A percentile compares a stretch with the other conserved stretches of the same genome.
These are phyloP conservation scores for Passerina amoena DNA, from an alignment of 2,113 vertebrate species.

Conservation along the genomic window DNA sequence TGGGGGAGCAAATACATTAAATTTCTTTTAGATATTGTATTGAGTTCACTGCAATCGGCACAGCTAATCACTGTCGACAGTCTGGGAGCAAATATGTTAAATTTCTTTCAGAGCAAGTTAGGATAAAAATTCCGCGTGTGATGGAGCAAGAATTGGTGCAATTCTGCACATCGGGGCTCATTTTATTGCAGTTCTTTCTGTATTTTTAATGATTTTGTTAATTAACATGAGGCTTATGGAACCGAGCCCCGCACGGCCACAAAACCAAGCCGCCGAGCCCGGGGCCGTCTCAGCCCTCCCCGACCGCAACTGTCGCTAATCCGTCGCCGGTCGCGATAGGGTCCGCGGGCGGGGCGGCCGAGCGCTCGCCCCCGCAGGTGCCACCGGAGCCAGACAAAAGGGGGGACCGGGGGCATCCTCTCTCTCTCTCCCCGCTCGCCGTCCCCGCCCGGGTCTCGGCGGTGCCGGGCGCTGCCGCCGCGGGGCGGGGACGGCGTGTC, in stretches of 20 bases:
- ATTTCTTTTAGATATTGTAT: neutral
- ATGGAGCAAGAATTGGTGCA: neutral
- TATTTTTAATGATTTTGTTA: neutral
- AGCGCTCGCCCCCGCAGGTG: constrained; percentile 5
- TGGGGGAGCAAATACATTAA: neutral
- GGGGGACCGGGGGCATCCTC: neutral
- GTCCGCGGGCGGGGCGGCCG: neutral
- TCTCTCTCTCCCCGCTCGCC: neutral
- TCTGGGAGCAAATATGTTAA: neutral
- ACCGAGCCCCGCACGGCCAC: neutral
- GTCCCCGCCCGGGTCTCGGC: neutral
- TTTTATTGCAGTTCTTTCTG: neutral
- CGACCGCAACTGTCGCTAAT: neutral
- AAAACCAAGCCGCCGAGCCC: neutral
- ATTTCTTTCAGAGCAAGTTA: neutral
- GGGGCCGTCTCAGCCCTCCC: neutral
- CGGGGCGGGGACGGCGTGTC: constrained; percentile 72
- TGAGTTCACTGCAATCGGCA: neutral
- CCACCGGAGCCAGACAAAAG: constrained; percentile 18
- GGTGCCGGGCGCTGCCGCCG: neutral
- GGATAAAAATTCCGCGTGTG: rapidly evolving
- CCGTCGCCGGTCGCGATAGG: neutral
- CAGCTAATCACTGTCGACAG: neutral
- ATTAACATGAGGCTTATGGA: neutral
- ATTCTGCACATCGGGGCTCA: neutral